Evolutionary conservation across 1,140 invertebrate genomes (phyloP), one percentile per base, ranked within the genome.

Genomic region (Eumeta japonica): DNA sequence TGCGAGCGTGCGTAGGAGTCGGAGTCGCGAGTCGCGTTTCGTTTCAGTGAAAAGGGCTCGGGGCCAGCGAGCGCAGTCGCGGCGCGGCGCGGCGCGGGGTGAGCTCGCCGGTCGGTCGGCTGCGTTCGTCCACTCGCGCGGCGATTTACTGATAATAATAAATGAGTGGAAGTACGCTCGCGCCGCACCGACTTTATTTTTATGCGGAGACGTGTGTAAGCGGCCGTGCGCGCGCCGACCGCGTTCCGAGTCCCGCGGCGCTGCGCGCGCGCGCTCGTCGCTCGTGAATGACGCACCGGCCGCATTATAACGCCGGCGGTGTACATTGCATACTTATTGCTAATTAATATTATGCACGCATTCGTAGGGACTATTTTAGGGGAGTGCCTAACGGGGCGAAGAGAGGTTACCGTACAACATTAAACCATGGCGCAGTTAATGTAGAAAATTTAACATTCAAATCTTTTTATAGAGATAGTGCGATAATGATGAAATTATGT

Each of bases 91-190:
- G 5, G 5, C 5, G 5, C 20, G 20, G 20, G 5, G 5, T 24
- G 5, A n/a, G 51, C 52, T 59, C 55, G 66, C 55, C 58, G 54
- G 52, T 55, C 52, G 58, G 55, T 41, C 46, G 49, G 58, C 62
- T 57, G 58, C 60, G 61, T 62, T 66, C 68, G 60, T 62, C 62
- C 59, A 58, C 61, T 51, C 55, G 56, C 52, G 54, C 60, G 47
- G 52, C 57, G 64, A 61, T 73, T 73, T 71, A 73, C 68, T 73
- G 67, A 73, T 73, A 73, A 73, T 73, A 70, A 70, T 70, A 73
- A 68, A 73, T 70, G 61, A 59, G 58, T 72, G 59, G 62, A 70
- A 70, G 64, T 70, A 56, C 64, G 58, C 63, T 57, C 53, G 58
- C 58, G 64, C n/a, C 49, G 55, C 62, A 48, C 53, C 46, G 67